Base-by-base conservation (phyloP, 2,888 invertebrate species). In the Cheilosia urbana region DNA sequence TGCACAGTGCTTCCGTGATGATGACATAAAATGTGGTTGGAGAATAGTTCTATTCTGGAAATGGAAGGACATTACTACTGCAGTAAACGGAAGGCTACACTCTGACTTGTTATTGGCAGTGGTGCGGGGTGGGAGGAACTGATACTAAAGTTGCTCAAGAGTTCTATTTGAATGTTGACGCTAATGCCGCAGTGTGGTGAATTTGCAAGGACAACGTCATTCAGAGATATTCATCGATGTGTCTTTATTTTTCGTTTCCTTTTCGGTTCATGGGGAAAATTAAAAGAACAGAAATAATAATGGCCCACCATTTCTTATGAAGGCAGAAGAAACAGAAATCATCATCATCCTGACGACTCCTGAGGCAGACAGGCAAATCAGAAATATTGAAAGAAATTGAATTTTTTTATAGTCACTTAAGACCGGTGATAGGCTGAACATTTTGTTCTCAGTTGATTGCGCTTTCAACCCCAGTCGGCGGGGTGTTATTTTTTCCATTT, bases 401-500 rank as follows among this genome's bases (percentile, higher is more conserved):
- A 55, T 55, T 37, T 55, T 34, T 45, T 63, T 73, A 73, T 73
- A 47, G 63, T 55, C 57, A 63, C 73, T 73, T 55, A 73, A 37
- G 37, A 65, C 55, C 55, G 63, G 65, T 73, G 63, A 73, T 63
- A 73, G 73, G 63, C 73, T 37, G 47, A 73, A 47, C 55, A 63
- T 45, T 73, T 65, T 63, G 73, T 73, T 73, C 73, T 73, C 73
- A 65, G 34, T 55, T 63, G 73, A 73, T 73, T 73, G 73, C 63
- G 63, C 55, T 63, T 24, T 24, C 45, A 27, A n/a, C 42, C 30
- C 9, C 19, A 5, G 19, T 53, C 2, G 24, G 15, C 17, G 13
- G 13, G 3, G 13, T 11, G 13, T 13, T 24, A 27, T 34, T 17
- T 17, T n/a, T n/a, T 24, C 27, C 17, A 21, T 19, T n/a, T n/a